Evolutionary conservation across 2,888 invertebrate genomes (phyloP).

Genomic region (Gymnosoma rotundatum): DNA sequence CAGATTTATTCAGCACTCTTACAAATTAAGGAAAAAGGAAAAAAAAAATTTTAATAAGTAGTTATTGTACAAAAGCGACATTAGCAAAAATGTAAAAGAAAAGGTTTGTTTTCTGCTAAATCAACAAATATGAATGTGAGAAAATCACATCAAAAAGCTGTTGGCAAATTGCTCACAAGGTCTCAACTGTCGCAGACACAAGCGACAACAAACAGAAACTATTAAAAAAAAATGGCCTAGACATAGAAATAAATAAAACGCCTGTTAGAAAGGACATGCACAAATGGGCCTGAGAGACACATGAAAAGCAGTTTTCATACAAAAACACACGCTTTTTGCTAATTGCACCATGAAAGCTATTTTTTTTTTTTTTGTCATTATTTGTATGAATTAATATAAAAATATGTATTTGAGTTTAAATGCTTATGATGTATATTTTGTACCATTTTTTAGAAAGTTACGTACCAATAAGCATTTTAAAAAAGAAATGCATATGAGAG

Average conservation of each 20-base stretch:
- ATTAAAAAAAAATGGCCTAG: conserved; percentile 16
- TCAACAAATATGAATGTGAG: conserved; percentile 43
- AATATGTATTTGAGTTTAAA: neutral
- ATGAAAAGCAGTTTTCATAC: conserved; percentile 6
- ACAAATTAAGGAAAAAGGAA: conserved; percentile 13
- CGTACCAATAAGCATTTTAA: neutral
- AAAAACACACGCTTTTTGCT: conserved; percentile 25
- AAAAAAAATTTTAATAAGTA: neutral
- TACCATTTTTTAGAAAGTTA: neutral
- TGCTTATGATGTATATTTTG: neutral
- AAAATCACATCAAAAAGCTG: conserved; percentile 41
- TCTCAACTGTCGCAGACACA: conserved; percentile 15
- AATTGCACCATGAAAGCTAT: conserved; percentile 54
- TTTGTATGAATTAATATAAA: neutral
- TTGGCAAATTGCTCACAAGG: conserved; percentile 56
- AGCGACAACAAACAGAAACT: conserved; percentile 4
- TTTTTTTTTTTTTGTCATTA: conserved; percentile 3
- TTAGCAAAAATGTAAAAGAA: conserved; percentile 19
- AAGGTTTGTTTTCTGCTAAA: conserved; percentile 61
- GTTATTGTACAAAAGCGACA: neutral
- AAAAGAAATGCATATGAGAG: neutral
- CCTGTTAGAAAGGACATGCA: neutral
- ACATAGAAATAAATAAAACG: conserved; percentile 17
- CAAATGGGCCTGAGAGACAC: conserved; percentile 3
- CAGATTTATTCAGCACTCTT: conserved; percentile 18